Conservation (phyloP, 64 coral and sea anemone species). For the Stichodactyla mertensii region DNA sequence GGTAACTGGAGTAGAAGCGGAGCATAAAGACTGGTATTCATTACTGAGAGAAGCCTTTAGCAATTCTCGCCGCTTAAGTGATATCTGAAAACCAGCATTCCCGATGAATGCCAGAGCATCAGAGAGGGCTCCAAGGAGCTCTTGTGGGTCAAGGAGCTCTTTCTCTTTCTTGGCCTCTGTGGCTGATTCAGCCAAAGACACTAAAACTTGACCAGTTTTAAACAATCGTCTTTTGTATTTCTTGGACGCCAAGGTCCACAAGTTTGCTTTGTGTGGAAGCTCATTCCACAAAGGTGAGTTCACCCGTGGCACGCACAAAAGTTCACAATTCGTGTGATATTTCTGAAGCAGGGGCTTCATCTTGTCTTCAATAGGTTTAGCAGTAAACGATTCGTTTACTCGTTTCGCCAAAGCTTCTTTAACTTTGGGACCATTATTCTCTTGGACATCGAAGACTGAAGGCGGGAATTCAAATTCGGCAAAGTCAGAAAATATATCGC, state of each 20-base stretch:
- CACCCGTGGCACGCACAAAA: slow-evolving; percentile 39
- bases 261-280: slow-evolving; percentile 26
- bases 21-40: no score
- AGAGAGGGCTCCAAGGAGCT: slow-evolving; percentile 18
- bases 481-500: no score
- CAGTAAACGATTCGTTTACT: no score
- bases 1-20: no score
- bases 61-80: slow-evolving; percentile 28
- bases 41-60: background rate
- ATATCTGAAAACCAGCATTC: slow-evolving; percentile 31
- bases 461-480: no score
- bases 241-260: slow-evolving; percentile 40
- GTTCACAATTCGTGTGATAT: slow-evolving; percentile 28
- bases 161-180: slow-evolving; percentile 39
- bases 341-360: slow-evolving; percentile 33
- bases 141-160: background rate
- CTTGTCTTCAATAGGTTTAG: no score
- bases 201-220: slow-evolving; percentile 26
- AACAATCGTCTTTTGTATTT: slow-evolving; percentile 32
- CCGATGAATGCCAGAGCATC: slow-evolving; percentile 29
- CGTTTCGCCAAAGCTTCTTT: no score
- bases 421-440: no score
- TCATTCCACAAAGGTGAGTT: slow-evolving; percentile 50
- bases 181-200: slow-evolving; percentile 26
- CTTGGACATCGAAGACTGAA: no score